Conservation (phyloP, 2,797 vertebrate genomes). For the Chaetodon trifasciatus region DNA sequence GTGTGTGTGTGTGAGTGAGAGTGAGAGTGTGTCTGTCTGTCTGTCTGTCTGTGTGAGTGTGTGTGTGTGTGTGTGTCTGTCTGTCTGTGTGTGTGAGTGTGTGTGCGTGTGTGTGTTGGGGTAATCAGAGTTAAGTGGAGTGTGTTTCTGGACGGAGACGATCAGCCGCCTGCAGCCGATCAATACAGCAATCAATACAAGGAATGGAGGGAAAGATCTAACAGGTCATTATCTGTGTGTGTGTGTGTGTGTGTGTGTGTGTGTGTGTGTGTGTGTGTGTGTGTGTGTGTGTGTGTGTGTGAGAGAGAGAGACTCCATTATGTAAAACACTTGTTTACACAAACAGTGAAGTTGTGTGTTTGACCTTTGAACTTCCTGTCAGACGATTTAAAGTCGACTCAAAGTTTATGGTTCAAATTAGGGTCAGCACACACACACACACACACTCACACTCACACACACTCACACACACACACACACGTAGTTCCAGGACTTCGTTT, state of each 20-base stretch:
- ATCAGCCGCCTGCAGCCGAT: constrained; percentile 64
- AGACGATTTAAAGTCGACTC: not conserved
- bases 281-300: constrained; percentile 12
- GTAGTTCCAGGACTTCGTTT: no score
- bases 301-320: constrained; percentile 15
- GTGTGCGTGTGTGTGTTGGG: constrained; percentile 11
- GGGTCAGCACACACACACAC: constrained; percentile 15
- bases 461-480: not conserved
- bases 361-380: constrained; percentile 9
- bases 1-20: constrained; percentile 35
- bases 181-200: constrained; percentile 65
- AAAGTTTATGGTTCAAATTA: constrained; percentile 27
- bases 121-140: constrained; percentile 65
- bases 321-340: constrained; percentile 41
- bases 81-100: constrained; percentile 30
- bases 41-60: constrained; percentile 23
- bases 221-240: constrained; percentile 18
- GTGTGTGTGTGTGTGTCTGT: constrained; percentile 29
- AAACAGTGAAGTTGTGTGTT: not conserved
- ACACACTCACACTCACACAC: constrained; percentile 8
- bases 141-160: constrained; percentile 66
- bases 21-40: no score
- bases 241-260: constrained; percentile 12
- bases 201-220: constrained; percentile 40
- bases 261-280: constrained; percentile 15